These are phyloP conservation scores for Mimachlamys varia DNA, from an alignment of 2,888 invertebrate species.

Conservation along the genomic window DNA sequence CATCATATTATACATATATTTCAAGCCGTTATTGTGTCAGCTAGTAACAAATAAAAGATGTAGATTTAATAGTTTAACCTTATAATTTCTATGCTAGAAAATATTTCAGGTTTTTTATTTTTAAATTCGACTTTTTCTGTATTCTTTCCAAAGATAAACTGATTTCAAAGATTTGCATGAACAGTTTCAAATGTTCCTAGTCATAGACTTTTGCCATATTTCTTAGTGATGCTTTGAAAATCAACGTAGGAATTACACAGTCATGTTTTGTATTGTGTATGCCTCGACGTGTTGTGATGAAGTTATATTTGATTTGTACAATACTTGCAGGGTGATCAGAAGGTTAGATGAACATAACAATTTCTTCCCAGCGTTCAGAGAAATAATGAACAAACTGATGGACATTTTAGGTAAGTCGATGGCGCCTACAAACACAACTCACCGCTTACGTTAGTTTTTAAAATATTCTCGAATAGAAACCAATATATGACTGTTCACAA, in stretches of 20 bases:
- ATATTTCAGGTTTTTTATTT: not conserved
- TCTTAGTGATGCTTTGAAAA: not conserved
- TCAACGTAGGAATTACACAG: no score
- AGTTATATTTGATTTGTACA: not conserved
- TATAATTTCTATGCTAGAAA: not conserved
- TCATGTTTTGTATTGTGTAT: no score
- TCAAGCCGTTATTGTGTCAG: not conserved
- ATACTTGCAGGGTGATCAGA: constrained; percentile 70
- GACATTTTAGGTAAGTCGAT: constrained; percentile 73
- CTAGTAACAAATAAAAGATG: not conserved
- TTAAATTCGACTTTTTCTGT: not conserved
- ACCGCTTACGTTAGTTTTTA: no score
- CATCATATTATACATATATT: no score
- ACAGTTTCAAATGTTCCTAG: not conserved
- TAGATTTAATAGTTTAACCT: not conserved
- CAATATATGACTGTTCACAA: no score
- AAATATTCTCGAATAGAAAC: no score
- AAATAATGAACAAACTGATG: constrained; percentile 74
- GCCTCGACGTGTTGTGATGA: not conserved
- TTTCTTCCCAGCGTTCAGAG: constrained; percentile 78
- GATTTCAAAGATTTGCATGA: not conserved
- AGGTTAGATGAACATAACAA: constrained; percentile 75
- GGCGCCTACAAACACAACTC: no score
- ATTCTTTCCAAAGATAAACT: not conserved
- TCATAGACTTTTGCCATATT: not conserved